Evolutionary conservation across 2,113 vertebrate genomes (phyloP), one percentile per base, ranked within the genome.

Genomic region (Scatophagus argus): DNA sequence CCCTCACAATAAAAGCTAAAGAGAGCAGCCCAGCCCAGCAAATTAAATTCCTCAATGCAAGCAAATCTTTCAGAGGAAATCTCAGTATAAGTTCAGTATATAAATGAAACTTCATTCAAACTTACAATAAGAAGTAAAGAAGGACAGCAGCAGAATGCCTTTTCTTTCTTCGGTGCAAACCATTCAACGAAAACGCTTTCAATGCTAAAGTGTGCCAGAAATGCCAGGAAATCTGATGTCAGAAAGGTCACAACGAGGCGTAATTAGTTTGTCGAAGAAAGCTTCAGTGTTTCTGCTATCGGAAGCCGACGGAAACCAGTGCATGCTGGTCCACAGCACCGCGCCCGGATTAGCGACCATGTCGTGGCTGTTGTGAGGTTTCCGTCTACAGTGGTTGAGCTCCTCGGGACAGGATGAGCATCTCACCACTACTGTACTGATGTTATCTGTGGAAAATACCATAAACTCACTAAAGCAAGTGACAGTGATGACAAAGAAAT

Each of bases 11-110:
- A 43, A 66, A 38, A 71, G 74, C 31, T 39, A 64, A 77, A 46
- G 54, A 68, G 61, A 82, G 39, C 29, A 72, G 39, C 13, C 27
- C 16, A 47, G 41, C 8, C 10, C 14, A 41, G 39, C 11, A 41
- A 41, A 41, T 68, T 52, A 61, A 13, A 66, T 51, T 17, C n/a
- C 3, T 32, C 51, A 29, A 16, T 56, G 32, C 59, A 65, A 79
- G 44, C 8, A 65, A 46, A 47, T 19, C 69, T 29, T 62, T 79
- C 34, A 79, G 68, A 54, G 19, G 11, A 67, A 73, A 66, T 52
- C 13, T 36, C 54, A 68, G 43, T 14, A 16, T 29, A 7, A 23
- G 49, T 27, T 17, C 17, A 32, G 29, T 3, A 2, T 64, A 32
- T 31, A 49, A 74, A 58, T 31, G 10, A 62, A 61, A 56, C 47